Evolutionary conservation across 2,113 vertebrate species (phyloP).

Genomic region (Pleuronectes platessa): DNA sequence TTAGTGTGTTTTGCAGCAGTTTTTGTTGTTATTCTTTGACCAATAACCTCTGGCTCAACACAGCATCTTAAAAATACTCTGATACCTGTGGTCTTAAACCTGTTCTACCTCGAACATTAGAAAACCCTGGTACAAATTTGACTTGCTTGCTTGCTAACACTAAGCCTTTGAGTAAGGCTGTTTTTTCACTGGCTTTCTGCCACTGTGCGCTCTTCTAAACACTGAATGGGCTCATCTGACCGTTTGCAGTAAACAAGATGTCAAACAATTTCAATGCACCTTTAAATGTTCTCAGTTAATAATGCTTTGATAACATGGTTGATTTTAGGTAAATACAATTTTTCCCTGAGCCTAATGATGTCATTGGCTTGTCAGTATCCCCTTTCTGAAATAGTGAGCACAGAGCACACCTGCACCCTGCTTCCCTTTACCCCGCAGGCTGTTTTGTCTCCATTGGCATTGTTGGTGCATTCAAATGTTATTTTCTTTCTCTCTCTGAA

Average conservation of each 20-base stretch:
- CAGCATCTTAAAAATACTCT: neutral
- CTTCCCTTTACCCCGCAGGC: constrained; percentile 68
- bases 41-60: neutral
- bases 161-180: neutral
- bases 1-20: too few relatives aligned
- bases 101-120: neutral
- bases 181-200: neutral
- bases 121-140: neutral
- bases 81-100: neutral
- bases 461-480: constrained; percentile 71
- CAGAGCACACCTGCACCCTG: constrained; percentile 42
- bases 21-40: neutral
- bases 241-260: neutral
- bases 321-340: neutral
- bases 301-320: neutral
- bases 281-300: neutral
- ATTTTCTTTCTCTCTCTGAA: constrained; percentile 65
- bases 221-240: neutral
- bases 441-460: constrained; percentile 71
- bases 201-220: neutral
- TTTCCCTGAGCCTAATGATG: neutral
- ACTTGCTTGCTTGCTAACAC: neutral
- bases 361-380: neutral
- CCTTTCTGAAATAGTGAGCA: constrained; percentile 4
- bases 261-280: neutral